phyloP scores from a whole-genome alignment of 2,888 invertebrate species.

The Mythimna vitellina region DNA sequence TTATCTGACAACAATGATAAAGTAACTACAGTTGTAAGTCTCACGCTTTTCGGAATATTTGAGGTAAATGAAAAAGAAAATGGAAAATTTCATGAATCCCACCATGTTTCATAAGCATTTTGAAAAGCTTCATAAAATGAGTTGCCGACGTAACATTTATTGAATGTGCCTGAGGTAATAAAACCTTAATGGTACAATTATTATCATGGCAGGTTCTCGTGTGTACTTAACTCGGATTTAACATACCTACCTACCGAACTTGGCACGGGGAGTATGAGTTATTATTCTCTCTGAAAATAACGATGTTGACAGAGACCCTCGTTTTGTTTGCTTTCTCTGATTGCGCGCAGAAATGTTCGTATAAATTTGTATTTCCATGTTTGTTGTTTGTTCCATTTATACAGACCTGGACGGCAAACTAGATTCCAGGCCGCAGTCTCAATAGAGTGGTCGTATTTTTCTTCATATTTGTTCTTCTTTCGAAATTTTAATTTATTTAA shows the following conservation, averaged over 20 bases:
- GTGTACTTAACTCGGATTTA: slow-evolving; percentile 2
- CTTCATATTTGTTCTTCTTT: too few relatives aligned
- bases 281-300: slow-evolving; percentile 37
- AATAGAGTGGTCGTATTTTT: neutral
- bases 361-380: slow-evolving; percentile 37
- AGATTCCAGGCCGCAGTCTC: neutral
- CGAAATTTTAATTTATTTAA: slow-evolving; percentile 6
- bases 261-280: slow-evolving; percentile 6
- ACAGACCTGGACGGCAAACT: slow-evolving; percentile 2
- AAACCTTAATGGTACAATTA: slow-evolving; percentile 17
- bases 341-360: slow-evolving; percentile 32
- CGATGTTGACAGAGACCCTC: slow-evolving; percentile 39
- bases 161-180: slow-evolving; percentile 1
- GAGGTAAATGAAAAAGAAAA: neutral
- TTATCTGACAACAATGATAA: neutral
- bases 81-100: neutral
- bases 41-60: neutral
- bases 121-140: slow-evolving; percentile 8
- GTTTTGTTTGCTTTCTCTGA: slow-evolving; percentile 44
- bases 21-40: neutral
- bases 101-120: neutral
- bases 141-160: slow-evolving; percentile 20
- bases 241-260: slow-evolving; percentile 13
- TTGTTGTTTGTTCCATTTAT: slow-evolving; percentile 21
- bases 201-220: slow-evolving; percentile 5